These are phyloP conservation scores for Cryptotermes secundus DNA, from an alignment of 1,140 invertebrate genomes.

Conservation along the genomic window DNA sequence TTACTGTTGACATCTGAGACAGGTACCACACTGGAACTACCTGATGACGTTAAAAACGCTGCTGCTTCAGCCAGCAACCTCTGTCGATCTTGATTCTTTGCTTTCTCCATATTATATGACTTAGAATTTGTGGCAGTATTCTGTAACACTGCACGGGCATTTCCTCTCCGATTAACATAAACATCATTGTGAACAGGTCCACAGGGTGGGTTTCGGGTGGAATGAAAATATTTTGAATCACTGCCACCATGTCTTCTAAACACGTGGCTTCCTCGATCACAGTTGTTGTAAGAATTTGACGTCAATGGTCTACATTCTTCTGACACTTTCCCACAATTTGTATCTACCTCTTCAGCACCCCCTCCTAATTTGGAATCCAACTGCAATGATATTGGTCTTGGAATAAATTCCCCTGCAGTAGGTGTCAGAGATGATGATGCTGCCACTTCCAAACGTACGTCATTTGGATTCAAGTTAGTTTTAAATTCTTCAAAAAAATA, in stretches of 20 bases:
- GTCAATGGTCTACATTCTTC: not conserved
- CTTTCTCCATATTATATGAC: not conserved
- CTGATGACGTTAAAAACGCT: not conserved
- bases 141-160: not conserved
- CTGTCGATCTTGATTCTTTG: conserved; percentile 26
- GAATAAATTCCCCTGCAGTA: conserved; percentile 32
- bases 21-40: not conserved
- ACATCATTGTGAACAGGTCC: not conserved
- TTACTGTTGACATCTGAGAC: not conserved
- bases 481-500: too few relatives aligned
- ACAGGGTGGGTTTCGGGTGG: too few relatives aligned
- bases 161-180: not conserved
- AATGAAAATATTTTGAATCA: not conserved
- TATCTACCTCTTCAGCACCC: not conserved
- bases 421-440: conserved; percentile 26
- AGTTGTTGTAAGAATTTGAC: not conserved
- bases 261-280: not conserved
- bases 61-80: conserved; percentile 25
- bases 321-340: not conserved
- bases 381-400: not conserved
- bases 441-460: not conserved
- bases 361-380: not conserved
- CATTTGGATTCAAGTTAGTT: not conserved
- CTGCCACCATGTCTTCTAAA: not conserved
- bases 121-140: not conserved